Base-by-base conservation (phyloP, 2,797 vertebrate genomes). In the Gymnodraco acuticeps region DNA sequence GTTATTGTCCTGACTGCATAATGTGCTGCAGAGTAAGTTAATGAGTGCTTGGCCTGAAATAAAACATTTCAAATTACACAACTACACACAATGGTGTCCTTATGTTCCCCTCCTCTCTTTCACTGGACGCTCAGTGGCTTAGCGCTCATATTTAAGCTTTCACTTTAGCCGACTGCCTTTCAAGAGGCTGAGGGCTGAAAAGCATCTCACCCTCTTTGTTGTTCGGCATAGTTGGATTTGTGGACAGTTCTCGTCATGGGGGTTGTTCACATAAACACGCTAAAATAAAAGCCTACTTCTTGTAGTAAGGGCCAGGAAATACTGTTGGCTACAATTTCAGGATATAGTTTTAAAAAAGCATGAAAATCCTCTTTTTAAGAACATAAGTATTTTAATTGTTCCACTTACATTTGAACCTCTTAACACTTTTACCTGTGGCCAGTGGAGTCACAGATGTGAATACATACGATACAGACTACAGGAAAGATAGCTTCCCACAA, bases 101-200 rank as follows among this genome's bases (percentile, higher is more conserved):
- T 64, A 53, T 77, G 45, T 61, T 65, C 20, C 54, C 31, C 55
- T 10, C 5, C 70, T 81, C n/a, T 58, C 27, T 56, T 2, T 56
- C n/a, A 81, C 73, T 77, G n/a, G 20, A 58, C 64, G 47, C 68
- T 64, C 66, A 68, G 60, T 68, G 42, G 83, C 79, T 83, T 83
- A 69, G 66, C 16, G 20, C 58, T 82, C 73, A 53, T 60, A 63
- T 81, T 83, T 77, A 87, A 85, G 80, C 80, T 69, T 65, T 48
- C 51, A 59, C 81, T 88, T 76, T 66, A 73, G 58, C 73, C n/a
- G 48, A 64, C 74, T 65, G 62, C 48, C 48, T 86, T 86, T 87
- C 71, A 73, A 76, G 67, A 88, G 66, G 59, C 15, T 16, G 50
- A 77, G 23, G 54, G 46, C 80, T 77, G 68, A 78, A 82, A 82